Conservation (phyloP, 2,113 vertebrate genomes). For the Nibea albiflora region DNA sequence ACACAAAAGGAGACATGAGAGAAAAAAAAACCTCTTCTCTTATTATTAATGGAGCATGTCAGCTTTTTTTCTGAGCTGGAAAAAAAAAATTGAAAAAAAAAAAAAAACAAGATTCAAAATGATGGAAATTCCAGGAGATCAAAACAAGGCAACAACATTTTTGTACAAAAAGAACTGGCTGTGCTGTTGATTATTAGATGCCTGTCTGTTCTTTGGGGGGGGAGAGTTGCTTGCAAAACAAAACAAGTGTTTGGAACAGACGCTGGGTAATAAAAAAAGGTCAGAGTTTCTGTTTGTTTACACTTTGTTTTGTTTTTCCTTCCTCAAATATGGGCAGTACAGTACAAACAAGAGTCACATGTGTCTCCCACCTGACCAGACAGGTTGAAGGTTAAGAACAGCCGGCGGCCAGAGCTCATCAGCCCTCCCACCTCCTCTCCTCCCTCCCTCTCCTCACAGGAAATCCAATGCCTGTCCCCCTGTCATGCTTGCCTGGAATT, state of each 20-base stretch:
- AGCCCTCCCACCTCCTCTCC: slow-evolving; percentile 4
- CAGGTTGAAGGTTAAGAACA: slow-evolving; percentile 73
- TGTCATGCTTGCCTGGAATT: slow-evolving; percentile 72
- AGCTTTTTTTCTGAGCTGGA: slow-evolving; percentile 34
- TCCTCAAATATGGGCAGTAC: slow-evolving; percentile 78
- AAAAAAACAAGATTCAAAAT: slow-evolving; percentile 49
- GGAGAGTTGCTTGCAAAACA: slow-evolving; percentile 79
- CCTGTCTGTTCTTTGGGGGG: slow-evolving; percentile 65
- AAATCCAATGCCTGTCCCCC: slow-evolving; percentile 66
- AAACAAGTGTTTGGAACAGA: slow-evolving; percentile 85
- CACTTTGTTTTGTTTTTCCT: slow-evolving; percentile 74
- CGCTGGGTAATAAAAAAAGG: slow-evolving; percentile 82
- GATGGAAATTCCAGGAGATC: slow-evolving; percentile 74
- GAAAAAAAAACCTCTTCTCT: background rate
- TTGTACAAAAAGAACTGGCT: slow-evolving; percentile 72
- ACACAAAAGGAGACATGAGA: slow-evolving; percentile 20
- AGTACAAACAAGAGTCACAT: slow-evolving; percentile 79
- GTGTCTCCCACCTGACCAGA: slow-evolving; percentile 73
- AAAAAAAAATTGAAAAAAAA: slow-evolving; percentile 46
- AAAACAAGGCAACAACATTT: slow-evolving; percentile 55
- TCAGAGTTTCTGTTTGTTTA: slow-evolving; percentile 84
- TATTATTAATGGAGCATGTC: slow-evolving; percentile 75
- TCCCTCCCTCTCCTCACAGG: background rate
- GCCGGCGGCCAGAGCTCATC: slow-evolving; percentile 72
- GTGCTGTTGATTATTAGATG: slow-evolving; percentile 73